Conservation (phyloP, 2,888 invertebrate species). For the Aradus depressus region DNA sequence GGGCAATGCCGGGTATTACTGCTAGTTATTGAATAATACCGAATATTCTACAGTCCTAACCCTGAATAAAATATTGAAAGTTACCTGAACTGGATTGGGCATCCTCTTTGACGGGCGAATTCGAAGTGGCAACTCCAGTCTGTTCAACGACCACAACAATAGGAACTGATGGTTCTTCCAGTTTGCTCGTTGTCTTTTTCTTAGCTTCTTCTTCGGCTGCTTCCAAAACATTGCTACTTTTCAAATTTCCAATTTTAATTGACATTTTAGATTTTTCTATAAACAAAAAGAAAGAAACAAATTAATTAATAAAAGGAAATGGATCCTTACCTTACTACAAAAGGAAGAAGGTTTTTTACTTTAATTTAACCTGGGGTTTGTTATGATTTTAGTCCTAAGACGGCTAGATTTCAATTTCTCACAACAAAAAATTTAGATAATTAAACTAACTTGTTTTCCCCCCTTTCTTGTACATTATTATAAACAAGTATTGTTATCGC, state of each 20-base stretch:
- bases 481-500: too few relatives aligned
- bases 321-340: too few relatives aligned
- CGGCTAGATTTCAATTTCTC: too few relatives aligned
- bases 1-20: too few relatives aligned
- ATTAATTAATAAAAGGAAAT: conserved; percentile 3
- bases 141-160: conserved; percentile 20
- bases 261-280: conserved; percentile 33
- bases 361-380: too few relatives aligned
- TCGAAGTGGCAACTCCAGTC: conserved; percentile 6
- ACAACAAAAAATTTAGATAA: too few relatives aligned
- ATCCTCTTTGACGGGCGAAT: neutral
- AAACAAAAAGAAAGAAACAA: conserved; percentile 13
- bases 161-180: too few relatives aligned
- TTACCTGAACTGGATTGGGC: conserved; percentile 5
- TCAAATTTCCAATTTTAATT: conserved; percentile 56
- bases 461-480: too few relatives aligned
- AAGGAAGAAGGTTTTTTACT: too few relatives aligned
- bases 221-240: conserved; percentile 54
- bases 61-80: neutral
- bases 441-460: too few relatives aligned
- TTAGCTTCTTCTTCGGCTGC: conserved; percentile 48
- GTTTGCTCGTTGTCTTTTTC: conserved; percentile 47
- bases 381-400: too few relatives aligned
- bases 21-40: too few relatives aligned
- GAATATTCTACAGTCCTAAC: neutral